Conservation (phyloP, 2,113 vertebrate genomes). For the Lophius piscatorius region DNA sequence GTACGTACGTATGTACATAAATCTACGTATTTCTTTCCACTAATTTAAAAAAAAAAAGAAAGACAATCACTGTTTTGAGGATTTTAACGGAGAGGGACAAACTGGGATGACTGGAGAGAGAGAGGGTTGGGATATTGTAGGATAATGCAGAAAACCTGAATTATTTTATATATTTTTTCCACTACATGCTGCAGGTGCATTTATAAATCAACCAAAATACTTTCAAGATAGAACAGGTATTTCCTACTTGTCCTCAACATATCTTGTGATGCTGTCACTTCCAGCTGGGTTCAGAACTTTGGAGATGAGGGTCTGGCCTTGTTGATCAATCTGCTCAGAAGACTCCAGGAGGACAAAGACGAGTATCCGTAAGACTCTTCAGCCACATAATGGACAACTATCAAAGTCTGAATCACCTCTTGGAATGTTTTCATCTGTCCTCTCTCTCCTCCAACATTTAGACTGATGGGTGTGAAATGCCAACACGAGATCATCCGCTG, state of each 20-base stretch:
- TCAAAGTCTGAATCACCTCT: neutral
- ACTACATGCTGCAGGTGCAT: no score
- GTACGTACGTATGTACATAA: no score
- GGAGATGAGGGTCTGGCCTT: slow-evolving; percentile 86
- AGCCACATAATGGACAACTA: neutral
- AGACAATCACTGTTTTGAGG: no score
- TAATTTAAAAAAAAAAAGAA: no score
- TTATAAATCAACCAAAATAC: no score
- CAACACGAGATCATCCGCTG: slow-evolving; percentile 90
- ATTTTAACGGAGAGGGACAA: no score
- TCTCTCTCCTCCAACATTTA: slow-evolving; percentile 24
- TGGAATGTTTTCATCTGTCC: slow-evolving; percentile 4
- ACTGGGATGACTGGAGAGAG: no score
- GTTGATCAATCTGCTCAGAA: slow-evolving; percentile 83
- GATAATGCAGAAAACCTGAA: no score
- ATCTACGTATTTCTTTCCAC: no score
- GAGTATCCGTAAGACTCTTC: slow-evolving; percentile 81
- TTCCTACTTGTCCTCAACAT: neutral
- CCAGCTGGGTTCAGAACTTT: slow-evolving; percentile 93
- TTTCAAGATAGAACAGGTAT: neutral
- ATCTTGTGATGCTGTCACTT: slow-evolving; percentile 12
- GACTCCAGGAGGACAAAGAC: slow-evolving; percentile 86
- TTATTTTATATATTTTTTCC: no score
- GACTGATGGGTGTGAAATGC: slow-evolving; percentile 76
- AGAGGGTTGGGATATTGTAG: no score